Evolutionary conservation across 2,797 vertebrate genomes (phyloP).

Genomic region (Schizopygopsis pylzovi): DNA sequence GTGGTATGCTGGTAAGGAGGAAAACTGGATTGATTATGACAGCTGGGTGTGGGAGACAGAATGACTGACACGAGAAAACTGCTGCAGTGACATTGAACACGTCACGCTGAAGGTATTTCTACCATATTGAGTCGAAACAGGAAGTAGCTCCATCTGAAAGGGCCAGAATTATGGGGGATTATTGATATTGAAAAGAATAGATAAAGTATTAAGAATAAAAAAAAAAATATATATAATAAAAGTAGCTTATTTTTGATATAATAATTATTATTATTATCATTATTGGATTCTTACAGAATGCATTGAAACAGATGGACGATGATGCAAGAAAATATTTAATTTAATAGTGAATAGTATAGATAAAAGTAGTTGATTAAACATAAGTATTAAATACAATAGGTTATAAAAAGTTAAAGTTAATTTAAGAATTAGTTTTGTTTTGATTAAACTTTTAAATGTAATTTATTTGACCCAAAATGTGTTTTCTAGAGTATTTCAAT

Average conservation of each 20-base stretch:
- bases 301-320: neutral
- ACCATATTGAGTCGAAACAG: neutral
- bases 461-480: neutral
- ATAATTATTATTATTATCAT: neutral
- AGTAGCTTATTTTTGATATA: neutral
- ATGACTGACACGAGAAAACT: constrained; percentile 24
- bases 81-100: constrained; percentile 18
- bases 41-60: constrained; percentile 28
- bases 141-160: neutral
- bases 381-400: neutral
- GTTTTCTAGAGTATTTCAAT: neutral
- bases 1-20: constrained; percentile 39
- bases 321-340: neutral
- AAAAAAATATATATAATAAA: neutral
- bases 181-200: neutral
- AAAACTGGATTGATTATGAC: constrained; percentile 23
- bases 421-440: neutral
- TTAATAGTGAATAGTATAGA: neutral
- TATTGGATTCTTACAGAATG: neutral
- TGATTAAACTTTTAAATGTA: neutral
- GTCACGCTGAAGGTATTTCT: constrained; percentile 1
- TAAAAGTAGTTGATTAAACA: neutral
- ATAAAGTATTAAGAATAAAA: no score
- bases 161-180: neutral
- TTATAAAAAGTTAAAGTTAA: no score